A percentile compares a stretch with the other conserved stretches of the same genome.
These are phyloP conservation scores for Drosophila repletoides DNA, from an alignment of 1,140 invertebrate genomes.

Conservation along the genomic window DNA sequence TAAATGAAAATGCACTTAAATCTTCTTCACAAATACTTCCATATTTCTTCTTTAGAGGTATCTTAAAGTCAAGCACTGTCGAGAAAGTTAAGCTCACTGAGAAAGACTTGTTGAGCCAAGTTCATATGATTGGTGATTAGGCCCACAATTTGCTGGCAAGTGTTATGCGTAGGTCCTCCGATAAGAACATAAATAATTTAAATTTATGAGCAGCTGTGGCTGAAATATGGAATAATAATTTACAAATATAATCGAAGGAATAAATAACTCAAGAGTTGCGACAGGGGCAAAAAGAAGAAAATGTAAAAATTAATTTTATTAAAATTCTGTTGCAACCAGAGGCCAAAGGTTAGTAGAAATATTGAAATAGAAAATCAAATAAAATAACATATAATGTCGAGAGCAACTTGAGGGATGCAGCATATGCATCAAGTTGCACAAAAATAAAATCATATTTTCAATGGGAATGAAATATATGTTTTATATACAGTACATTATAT, in stretches of 20 bases:
- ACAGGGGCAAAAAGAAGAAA: conserved; percentile 29
- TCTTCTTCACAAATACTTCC: too few relatives aligned
- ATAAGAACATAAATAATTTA: conserved; percentile 17
- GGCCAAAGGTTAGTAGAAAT: conserved; percentile 54
- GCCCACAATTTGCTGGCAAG: not conserved
- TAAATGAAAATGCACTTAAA: too few relatives aligned
- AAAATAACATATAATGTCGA: conserved; percentile 27
- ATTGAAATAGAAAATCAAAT: conserved; percentile 43
- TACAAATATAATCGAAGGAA: conserved; percentile 41
- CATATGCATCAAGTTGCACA: conserved; percentile 12
- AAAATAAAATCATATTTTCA: conserved; percentile 31
- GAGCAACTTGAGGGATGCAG: not conserved
- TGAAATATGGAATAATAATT: conserved; percentile 29
- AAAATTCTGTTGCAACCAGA: conserved; percentile 33
- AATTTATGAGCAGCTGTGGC: conserved; percentile 13
- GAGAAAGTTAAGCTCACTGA: not conserved
- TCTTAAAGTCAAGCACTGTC: too few relatives aligned
- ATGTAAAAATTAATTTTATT: conserved; percentile 67
- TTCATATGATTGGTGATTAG: conserved; percentile 38
- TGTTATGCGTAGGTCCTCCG: not conserved
- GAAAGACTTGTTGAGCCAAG: not conserved
- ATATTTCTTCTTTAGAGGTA: too few relatives aligned
- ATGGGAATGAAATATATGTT: conserved; percentile 16
- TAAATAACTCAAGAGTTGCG: conserved; percentile 51
- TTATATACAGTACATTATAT: conserved; percentile 1